Evolutionary conservation across 2,888 invertebrate genomes (phyloP).

Genomic region (Leptinotarsa juncta): DNA sequence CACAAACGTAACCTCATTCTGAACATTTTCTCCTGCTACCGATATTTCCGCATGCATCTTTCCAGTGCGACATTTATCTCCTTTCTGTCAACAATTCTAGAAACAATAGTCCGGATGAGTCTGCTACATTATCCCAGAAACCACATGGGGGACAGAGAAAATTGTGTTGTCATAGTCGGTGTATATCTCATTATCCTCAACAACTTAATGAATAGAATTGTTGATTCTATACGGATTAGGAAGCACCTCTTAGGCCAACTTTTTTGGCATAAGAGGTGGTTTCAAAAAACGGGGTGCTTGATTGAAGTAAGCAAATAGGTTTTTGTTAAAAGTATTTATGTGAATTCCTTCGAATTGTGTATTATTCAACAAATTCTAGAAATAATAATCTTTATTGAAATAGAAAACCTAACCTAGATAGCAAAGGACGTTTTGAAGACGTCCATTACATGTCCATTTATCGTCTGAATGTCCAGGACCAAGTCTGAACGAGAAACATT

Average conservation of each 20-base stretch:
- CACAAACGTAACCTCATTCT: background rate
- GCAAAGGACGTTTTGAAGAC: no score
- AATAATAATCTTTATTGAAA: no score
- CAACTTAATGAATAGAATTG: conserved; percentile 24
- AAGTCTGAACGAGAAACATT: no score
- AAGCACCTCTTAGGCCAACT: background rate
- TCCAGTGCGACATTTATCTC: conserved; percentile 2
- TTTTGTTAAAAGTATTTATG: background rate
- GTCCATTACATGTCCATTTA: no score
- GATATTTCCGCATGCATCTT: background rate
- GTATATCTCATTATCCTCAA: conserved; percentile 34
- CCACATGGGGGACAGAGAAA: background rate
- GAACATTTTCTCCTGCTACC: background rate
- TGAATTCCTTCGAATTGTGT: no score
- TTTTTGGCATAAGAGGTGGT: background rate
- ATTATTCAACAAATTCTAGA: no score
- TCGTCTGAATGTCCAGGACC: no score
- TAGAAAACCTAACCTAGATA: no score
- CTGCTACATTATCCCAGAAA: background rate
- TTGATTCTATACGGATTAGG: conserved; percentile 31
- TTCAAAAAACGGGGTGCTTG: background rate
- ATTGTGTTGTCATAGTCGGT: conserved; percentile 11
- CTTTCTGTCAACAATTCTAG: conserved; percentile 25
- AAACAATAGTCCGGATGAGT: conserved; percentile 36
- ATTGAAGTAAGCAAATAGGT: background rate